A percentile compares a stretch with the other conserved stretches of the same genome.
Evolutionary conservation across 2,113 vertebrate genomes (phyloP).

Genomic region (Phalacrocorax aristotelis): DNA sequence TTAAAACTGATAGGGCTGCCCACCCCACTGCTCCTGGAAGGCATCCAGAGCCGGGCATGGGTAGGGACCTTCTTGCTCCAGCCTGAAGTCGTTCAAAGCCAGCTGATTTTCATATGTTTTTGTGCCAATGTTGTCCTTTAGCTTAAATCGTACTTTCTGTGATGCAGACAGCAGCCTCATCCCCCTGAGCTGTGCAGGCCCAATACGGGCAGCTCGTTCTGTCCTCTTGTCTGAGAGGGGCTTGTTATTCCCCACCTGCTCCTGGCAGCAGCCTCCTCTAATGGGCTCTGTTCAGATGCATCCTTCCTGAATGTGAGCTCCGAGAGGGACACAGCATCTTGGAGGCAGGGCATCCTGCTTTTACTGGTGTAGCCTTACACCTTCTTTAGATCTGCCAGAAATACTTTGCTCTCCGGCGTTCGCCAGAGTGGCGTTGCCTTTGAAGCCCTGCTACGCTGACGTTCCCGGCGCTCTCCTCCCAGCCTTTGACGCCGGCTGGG

Average conservation of each 20-base stretch:
- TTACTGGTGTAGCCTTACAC: not conserved
- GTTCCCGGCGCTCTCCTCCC: not conserved
- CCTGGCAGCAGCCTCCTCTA: not conserved
- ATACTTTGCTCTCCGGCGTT: not conserved
- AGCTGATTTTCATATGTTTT: not conserved
- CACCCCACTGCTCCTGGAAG: not conserved
- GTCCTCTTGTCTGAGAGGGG: not conserved
- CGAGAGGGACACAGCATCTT: fast-evolving
- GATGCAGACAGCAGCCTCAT: not conserved
- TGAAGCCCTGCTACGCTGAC: not conserved
- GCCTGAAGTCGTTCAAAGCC: not conserved
- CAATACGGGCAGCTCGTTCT: not conserved
- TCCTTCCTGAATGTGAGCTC: not conserved
- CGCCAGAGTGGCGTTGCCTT: not conserved
- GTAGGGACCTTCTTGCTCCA: not conserved
- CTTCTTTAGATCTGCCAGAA: not conserved
- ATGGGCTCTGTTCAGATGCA: not conserved
- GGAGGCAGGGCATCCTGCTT: not conserved
- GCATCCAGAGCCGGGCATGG: not conserved
- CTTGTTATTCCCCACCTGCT: not conserved
- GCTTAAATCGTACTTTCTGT: not conserved
- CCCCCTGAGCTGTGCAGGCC: not conserved
- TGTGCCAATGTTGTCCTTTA: not conserved
- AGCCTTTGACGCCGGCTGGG: no score
- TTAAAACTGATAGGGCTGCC: not conserved